phyloP scores from a whole-genome alignment of 37 sponge, comb jelly and placozoan genomes.

The Diacarnus erythraeanus region DNA sequence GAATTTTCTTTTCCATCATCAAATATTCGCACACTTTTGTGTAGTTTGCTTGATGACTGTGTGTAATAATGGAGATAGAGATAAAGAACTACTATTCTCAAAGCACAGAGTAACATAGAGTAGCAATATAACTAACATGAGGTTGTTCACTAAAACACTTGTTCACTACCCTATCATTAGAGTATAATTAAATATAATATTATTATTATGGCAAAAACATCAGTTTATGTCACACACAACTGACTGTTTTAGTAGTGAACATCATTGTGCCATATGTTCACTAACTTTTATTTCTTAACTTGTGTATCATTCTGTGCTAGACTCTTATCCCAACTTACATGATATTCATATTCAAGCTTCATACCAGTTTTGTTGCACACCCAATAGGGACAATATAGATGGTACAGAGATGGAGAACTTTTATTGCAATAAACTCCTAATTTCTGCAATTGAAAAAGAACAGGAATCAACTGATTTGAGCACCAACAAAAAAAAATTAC shows the following conservation, averaged over 20 bases:
- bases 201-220: no score
- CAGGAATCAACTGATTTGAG: neutral
- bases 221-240: no score
- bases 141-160: no score
- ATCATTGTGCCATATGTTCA: no score
- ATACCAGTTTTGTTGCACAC: slow-evolving; percentile 17
- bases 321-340: slow-evolving; percentile 2
- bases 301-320: no score
- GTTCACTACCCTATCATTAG: no score
- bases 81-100: no score
- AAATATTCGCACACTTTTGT: neutral
- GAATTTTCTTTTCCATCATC: neutral
- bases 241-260: no score
- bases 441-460: slow-evolving; percentile 26
- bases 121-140: no score
- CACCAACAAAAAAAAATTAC: neutral
- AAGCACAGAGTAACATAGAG: no score
- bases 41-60: neutral
- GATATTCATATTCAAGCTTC: slow-evolving; percentile 15
- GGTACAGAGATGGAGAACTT: neutral
- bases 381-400: slow-evolving; percentile 15
- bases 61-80: neutral
- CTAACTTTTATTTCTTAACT: no score
- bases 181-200: no score
- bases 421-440: neutral